phyloP scores from a whole-genome alignment of 1,140 invertebrate species.

The Drosophila ironensis region DNA sequence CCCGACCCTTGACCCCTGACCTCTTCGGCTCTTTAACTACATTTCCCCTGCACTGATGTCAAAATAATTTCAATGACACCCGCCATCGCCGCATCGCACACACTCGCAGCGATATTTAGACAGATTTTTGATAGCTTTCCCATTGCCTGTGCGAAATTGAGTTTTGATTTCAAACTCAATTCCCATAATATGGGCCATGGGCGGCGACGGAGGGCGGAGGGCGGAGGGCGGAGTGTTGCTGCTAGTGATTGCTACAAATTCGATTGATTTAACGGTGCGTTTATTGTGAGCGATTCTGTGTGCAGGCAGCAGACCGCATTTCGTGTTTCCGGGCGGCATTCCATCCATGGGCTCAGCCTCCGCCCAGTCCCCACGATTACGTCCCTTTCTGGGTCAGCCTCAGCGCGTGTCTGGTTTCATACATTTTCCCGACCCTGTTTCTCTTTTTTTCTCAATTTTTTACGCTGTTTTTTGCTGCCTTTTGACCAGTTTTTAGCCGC shows the following conservation, averaged over 20 bases:
- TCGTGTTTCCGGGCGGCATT: neutral
- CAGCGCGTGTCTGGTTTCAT: neutral
- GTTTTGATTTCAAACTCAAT: slow-evolving; percentile 77
- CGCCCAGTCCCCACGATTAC: neutral
- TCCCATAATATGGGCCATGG: slow-evolving; percentile 53
- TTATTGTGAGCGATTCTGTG: slow-evolving; percentile 29
- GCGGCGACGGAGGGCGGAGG: too few relatives aligned
- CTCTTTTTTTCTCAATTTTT: neutral
- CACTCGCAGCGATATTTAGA: slow-evolving; percentile 52
- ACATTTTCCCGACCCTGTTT: neutral
- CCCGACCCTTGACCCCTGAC: neutral
- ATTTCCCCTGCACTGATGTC: slow-evolving; percentile 48
- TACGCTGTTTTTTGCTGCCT: neutral
- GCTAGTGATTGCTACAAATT: slow-evolving; percentile 69
- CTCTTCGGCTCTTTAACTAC: slow-evolving; percentile 19
- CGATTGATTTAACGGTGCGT: slow-evolving; percentile 68
- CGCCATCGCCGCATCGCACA: slow-evolving; percentile 33
- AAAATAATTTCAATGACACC: slow-evolving; percentile 74
- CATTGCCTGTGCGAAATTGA: slow-evolving; percentile 53
- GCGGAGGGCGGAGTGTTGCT: slow-evolving; percentile 5
- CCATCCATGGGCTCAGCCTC: too few relatives aligned
- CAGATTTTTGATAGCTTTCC: slow-evolving; percentile 65
- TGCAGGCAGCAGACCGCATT: slow-evolving; percentile 1
- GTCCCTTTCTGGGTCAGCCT: neutral
- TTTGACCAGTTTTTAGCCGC: neutral